A percentile compares a stretch with the other conserved stretches of the same genome.
Conservation (phyloP, 23 tunicate genomes). For the Aplidium turbinatum region DNA sequence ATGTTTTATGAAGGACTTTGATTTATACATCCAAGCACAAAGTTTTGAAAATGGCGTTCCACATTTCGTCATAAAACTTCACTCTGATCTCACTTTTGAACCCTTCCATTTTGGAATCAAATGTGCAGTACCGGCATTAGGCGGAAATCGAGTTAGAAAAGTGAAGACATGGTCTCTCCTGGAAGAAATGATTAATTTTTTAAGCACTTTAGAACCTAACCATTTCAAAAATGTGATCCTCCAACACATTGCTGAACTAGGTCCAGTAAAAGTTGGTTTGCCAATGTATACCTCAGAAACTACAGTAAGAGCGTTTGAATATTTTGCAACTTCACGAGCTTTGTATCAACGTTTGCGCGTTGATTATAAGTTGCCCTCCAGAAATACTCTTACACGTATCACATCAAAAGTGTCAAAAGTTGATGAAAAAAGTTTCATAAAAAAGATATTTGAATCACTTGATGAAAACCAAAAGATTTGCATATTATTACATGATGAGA, state of each 20-base stretch:
- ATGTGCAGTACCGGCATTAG: background rate
- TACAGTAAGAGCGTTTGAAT: conserved; percentile 3
- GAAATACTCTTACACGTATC: conserved; percentile 13
- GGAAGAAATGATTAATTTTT: conserved; percentile 2
- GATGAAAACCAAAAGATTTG: conserved; percentile 2
- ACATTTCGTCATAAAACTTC: background rate
- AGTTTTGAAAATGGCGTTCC: conserved; percentile 5
- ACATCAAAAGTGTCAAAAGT: conserved; percentile 24
- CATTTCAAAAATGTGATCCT: conserved; percentile 2
- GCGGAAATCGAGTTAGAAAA: background rate
- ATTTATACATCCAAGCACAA: background rate
- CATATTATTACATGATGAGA: conserved; percentile 21
- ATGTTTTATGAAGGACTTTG: background rate
- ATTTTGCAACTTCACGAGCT: conserved; percentile 37
- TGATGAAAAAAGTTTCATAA: conserved; percentile 1
- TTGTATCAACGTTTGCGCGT: conserved; percentile 1
- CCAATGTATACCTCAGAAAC: background rate
- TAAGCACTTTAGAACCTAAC: background rate
- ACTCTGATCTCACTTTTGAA: background rate
- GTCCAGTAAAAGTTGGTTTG: conserved; percentile 3
- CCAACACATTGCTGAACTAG: conserved; percentile 15
- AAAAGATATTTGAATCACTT: background rate
- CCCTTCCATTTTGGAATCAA: conserved; percentile 1
- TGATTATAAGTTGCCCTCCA: conserved; percentile 15
- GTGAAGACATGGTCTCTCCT: conserved; percentile 8